phyloP scores from a whole-genome alignment of 2,113 vertebrate species.

The Eurystomus gularis region DNA sequence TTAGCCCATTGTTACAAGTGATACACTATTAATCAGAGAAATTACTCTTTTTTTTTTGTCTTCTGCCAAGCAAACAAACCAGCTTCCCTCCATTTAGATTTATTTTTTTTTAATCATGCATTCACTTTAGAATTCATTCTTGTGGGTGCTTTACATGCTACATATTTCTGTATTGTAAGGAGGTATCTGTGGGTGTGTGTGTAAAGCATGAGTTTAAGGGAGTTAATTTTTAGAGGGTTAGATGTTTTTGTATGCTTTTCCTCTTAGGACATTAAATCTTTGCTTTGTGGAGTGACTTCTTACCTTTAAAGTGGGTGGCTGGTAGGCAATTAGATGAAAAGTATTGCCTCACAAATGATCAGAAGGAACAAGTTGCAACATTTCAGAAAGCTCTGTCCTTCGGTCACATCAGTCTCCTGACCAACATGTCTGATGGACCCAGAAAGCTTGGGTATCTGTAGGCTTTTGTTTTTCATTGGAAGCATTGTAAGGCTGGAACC shows the following conservation, averaged over 20 bases:
- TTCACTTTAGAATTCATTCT: background rate
- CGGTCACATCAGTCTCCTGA: background rate
- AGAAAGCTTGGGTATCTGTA: background rate
- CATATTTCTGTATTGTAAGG: background rate
- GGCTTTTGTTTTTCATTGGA: background rate
- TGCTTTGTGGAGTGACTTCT: background rate
- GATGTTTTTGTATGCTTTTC: background rate
- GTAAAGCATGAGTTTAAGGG: background rate
- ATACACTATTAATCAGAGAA: background rate
- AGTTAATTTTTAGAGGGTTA: background rate
- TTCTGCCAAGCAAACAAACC: background rate
- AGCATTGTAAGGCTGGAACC: background rate
- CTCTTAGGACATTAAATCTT: background rate
- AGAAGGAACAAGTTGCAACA: background rate
- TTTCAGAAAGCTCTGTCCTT: background rate
- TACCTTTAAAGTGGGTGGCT: background rate
- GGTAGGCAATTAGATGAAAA: background rate
- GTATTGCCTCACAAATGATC: background rate
- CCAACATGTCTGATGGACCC: background rate
- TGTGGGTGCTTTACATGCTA: background rate
- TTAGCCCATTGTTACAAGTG: background rate
- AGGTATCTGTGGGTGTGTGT: background rate
- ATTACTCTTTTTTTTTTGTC: background rate
- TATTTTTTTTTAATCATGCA: background rate
- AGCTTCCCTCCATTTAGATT: background rate